Evolutionary conservation across 2,888 invertebrate genomes (phyloP).

Genomic region (Pheosia gnoma): DNA sequence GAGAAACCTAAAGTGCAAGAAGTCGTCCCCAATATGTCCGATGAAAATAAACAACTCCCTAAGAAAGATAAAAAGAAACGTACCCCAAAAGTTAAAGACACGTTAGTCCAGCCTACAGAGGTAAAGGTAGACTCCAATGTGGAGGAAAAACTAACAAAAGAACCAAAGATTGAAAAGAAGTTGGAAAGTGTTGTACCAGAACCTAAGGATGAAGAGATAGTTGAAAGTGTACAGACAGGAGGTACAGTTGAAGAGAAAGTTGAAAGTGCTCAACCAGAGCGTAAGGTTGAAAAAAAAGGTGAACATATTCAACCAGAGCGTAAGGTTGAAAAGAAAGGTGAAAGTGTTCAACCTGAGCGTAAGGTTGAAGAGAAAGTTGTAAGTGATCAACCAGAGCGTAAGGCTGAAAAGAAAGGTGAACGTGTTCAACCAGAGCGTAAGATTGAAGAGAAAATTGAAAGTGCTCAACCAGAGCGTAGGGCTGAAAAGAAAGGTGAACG

Average conservation of each 20-base stretch:
- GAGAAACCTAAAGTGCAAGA: constrained; percentile 50
- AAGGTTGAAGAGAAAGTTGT: too few relatives aligned
- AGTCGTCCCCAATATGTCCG: constrained; percentile 45
- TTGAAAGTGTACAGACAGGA: constrained; percentile 58
- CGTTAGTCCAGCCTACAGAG: constrained; percentile 31
- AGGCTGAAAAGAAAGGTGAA: too few relatives aligned
- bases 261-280: constrained; percentile 37
- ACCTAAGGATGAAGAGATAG: constrained; percentile 45
- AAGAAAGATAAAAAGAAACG: constrained; percentile 71
- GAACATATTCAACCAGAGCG: constrained; percentile 38
- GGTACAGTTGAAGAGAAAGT: constrained; percentile 43
- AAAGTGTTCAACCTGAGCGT: too few relatives aligned
- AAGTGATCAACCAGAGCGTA: too few relatives aligned
- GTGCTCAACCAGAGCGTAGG: too few relatives aligned
- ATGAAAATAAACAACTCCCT: constrained; percentile 55
- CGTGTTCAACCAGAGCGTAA: too few relatives aligned
- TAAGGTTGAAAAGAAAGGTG: constrained; percentile 45
- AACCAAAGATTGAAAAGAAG: constrained; percentile 24
- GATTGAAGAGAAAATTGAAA: too few relatives aligned
- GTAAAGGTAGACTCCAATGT: constrained; percentile 26
- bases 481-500: too few relatives aligned
- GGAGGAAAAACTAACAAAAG: constrained; percentile 21
- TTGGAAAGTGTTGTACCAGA: constrained; percentile 9
- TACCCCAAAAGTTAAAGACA: constrained; percentile 59
- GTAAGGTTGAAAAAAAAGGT: constrained; percentile 22